phyloP scores from a whole-genome alignment of 2,113 vertebrate species.

The Strix uralensis region DNA sequence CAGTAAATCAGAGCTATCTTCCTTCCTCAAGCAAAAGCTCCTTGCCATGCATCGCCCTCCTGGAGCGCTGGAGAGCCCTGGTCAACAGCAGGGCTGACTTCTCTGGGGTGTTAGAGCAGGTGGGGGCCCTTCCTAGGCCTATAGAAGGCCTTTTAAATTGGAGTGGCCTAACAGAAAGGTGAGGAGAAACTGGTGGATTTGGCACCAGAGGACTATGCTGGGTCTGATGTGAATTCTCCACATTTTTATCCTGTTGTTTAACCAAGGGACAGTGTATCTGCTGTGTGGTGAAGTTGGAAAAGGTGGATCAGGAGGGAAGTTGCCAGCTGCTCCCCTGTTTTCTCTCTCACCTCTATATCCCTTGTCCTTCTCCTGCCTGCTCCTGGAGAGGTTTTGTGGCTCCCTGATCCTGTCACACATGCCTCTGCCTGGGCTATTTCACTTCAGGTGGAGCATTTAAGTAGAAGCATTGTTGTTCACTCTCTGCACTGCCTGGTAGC shows the following conservation, averaged over 20 bases:
- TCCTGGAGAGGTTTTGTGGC: neutral
- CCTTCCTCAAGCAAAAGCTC: neutral
- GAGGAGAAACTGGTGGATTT: neutral
- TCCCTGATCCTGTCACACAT: neutral
- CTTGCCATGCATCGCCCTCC: fast-evolving
- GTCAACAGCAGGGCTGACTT: neutral
- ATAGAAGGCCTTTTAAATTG: neutral
- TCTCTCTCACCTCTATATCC: neutral
- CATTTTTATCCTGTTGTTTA: neutral
- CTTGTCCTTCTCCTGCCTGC: neutral
- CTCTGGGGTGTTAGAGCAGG: neutral
- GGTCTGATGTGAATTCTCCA: neutral
- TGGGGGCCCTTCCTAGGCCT: neutral
- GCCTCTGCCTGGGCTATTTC: neutral
- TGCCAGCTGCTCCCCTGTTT: neutral
- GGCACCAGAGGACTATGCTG: neutral
- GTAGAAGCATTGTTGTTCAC: neutral
- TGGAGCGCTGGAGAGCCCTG: neutral
- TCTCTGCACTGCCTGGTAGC: neutral
- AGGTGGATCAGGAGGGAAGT: neutral
- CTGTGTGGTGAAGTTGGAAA: neutral
- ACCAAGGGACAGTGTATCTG: neutral
- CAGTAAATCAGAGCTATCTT: neutral
- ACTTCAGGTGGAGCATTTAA: neutral
- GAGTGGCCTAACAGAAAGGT: neutral